Percentiles rank a stretch among this genome's conserved stretches.
Conservation (phyloP, 2,113 vertebrate genomes). For the Calyptomena viridis region DNA sequence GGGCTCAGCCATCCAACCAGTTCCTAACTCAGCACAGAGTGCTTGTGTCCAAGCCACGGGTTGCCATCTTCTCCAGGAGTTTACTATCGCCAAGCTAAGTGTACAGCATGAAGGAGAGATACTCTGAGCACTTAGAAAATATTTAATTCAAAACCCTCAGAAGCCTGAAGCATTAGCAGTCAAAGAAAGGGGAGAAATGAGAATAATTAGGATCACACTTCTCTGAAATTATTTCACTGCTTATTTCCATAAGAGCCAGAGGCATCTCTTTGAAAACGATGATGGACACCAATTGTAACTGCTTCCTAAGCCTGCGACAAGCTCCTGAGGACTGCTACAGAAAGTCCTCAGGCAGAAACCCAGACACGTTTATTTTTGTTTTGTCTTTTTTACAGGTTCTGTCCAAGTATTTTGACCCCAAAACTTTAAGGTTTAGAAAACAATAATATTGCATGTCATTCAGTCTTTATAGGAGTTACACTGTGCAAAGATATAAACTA, state of each 20-base stretch:
- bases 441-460: background rate
- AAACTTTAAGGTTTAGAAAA: background rate
- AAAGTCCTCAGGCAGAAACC: background rate
- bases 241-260: background rate
- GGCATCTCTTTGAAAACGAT: background rate
- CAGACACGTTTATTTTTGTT: background rate
- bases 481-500: background rate
- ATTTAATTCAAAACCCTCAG: background rate
- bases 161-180: background rate
- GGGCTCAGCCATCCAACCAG: too few species aligned
- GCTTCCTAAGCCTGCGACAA: accelerated
- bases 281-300: background rate
- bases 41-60: too few species aligned
- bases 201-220: background rate
- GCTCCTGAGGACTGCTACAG: background rate
- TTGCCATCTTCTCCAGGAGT: too few species aligned
- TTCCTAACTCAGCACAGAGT: too few species aligned
- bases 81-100: background rate
- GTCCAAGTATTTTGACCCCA: background rate
- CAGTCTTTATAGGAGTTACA: background rate
- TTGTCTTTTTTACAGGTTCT: background rate
- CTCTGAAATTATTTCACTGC: background rate
- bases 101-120: background rate
- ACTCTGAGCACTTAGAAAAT: background rate
- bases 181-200: background rate